These are phyloP conservation scores for Podarcis cretensis DNA, from an alignment of 2,113 vertebrate genomes.

Conservation along the genomic window DNA sequence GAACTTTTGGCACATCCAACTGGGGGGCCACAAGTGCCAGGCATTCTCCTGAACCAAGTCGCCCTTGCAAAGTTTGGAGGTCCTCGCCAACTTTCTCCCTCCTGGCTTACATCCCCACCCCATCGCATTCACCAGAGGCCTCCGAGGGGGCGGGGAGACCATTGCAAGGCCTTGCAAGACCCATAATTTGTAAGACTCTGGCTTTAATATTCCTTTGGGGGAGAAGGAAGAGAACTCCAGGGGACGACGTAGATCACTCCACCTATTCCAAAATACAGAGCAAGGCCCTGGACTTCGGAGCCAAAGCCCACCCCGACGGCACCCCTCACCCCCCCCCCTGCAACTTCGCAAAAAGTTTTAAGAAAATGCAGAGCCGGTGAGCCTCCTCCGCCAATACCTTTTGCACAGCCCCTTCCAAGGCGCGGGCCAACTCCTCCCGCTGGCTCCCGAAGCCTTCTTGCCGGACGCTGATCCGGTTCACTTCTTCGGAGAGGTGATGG, in stretches of 20 bases:
- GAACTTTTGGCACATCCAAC: not conserved
- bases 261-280: too few relatives aligned
- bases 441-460: slow-evolving; percentile 70
- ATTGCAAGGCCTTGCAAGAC: not conserved
- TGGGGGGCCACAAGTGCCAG: not conserved
- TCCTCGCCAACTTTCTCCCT: not conserved
- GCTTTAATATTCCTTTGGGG: not conserved
- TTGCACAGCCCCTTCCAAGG: slow-evolving; percentile 68
- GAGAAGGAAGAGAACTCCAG: too few relatives aligned
- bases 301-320: too few relatives aligned
- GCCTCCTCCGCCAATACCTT: slow-evolving; percentile 58
- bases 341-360: too few relatives aligned
- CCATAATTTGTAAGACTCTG: too few relatives aligned
- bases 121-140: not conserved
- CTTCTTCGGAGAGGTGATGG: slow-evolving; percentile 73
- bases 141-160: not conserved
- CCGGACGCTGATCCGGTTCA: slow-evolving; percentile 68
- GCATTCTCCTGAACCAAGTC: not conserved
- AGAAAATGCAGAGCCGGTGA: too few relatives aligned
- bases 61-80: not conserved
- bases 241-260: too few relatives aligned
- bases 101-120: not conserved
- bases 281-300: too few relatives aligned
- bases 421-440: slow-evolving; percentile 69
- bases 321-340: too few relatives aligned